These are phyloP conservation scores for Pterocles gutturalis DNA, from an alignment of 2,113 vertebrate genomes.

Conservation along the genomic window DNA sequence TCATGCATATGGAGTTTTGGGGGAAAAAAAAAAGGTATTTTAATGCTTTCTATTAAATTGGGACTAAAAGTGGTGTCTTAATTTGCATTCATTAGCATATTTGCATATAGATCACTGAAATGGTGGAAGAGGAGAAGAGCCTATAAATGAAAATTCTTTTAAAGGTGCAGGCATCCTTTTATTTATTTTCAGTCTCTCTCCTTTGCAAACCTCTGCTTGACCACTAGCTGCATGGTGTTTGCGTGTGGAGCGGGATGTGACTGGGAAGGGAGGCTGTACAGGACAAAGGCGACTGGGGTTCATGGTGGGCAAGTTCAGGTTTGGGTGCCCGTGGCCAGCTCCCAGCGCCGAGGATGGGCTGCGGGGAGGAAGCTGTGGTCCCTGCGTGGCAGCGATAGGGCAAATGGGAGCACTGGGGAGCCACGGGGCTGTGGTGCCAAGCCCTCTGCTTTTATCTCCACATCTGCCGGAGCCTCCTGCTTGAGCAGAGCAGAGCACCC, in stretches of 20 bases:
- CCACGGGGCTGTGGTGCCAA: not conserved
- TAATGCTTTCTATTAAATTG: conserved; percentile 92
- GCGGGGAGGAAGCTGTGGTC: not conserved
- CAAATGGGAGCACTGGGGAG: not conserved
- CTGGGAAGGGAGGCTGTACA: fast-evolving
- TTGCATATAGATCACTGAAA: conserved; percentile 90
- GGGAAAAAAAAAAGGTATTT: conserved; percentile 83
- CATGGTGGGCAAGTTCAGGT: fast-evolving
- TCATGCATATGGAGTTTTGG: conserved; percentile 86
- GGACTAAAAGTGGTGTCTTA: conserved; percentile 91
- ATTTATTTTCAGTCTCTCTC: not conserved
- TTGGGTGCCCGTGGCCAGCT: not conserved
- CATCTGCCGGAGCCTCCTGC: not conserved
- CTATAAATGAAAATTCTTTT: conserved; percentile 89
- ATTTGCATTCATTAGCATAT: conserved; percentile 91
- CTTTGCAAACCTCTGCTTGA: not conserved
- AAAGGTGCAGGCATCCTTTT: conserved; percentile 81
- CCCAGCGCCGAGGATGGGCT: not conserved
- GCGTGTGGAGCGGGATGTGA: fast-evolving
- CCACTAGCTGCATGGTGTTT: not conserved
- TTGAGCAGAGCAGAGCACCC: not conserved
- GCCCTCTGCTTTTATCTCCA: not conserved
- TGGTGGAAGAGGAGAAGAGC: conserved; percentile 86
- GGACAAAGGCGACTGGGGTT: not conserved
- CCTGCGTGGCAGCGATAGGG: not conserved